phyloP scores from a whole-genome alignment of 2,113 vertebrate species.

The Physeter macrocephalus region DNA sequence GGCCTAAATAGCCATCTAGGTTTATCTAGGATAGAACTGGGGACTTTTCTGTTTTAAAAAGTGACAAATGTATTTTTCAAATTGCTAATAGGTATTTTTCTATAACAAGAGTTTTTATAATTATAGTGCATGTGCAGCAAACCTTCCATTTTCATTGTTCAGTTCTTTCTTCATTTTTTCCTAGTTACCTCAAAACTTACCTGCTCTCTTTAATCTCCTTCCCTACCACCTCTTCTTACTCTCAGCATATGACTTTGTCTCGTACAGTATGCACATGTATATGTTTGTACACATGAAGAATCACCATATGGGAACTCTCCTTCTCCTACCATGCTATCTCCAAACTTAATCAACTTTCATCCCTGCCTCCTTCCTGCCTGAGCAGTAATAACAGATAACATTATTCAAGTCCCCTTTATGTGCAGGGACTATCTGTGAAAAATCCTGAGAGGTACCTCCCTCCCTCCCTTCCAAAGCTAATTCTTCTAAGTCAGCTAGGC shows the following conservation, averaged over 20 bases:
- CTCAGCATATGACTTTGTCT: not conserved
- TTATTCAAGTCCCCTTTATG: not conserved
- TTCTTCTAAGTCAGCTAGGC: not conserved
- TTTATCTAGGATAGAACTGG: not conserved
- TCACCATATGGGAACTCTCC: not conserved
- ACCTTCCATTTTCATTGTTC: not conserved
- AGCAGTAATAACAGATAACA: not conserved
- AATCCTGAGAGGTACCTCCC: not conserved
- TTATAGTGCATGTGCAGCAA: not conserved
- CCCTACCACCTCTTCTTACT: not conserved
- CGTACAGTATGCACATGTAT: not conserved
- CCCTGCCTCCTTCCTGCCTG: not conserved
- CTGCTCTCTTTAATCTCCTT: not conserved
- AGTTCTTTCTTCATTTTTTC: slow-evolving; percentile 6
- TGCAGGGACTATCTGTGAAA: not conserved
- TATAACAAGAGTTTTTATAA: not conserved
- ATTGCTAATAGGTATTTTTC: not conserved
- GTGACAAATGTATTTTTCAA: slow-evolving; percentile 19
- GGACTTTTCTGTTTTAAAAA: slow-evolving; percentile 4
- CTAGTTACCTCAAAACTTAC: slow-evolving; percentile 15
- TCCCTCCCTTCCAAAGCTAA: not conserved
- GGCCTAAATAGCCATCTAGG: not conserved
- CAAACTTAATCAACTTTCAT: not conserved
- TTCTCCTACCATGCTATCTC: not conserved
- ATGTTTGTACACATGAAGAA: not conserved